A percentile compares a stretch with the other conserved stretches of the same genome.
These are phyloP conservation scores for Hylomyscus alleni DNA, from an alignment of 2,797 vertebrate species.

Conservation along the genomic window DNA sequence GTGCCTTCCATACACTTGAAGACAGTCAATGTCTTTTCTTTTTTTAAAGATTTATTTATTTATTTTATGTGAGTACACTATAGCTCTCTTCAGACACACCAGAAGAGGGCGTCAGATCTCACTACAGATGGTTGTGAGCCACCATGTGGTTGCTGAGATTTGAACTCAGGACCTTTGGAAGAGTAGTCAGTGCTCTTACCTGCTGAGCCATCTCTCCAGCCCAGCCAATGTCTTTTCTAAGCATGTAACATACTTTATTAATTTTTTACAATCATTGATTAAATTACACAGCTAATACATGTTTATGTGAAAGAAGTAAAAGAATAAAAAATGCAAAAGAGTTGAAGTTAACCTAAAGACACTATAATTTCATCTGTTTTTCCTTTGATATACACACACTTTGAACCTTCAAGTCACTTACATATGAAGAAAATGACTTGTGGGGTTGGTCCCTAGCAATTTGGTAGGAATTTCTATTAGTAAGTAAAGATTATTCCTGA, in stretches of 20 bases:
- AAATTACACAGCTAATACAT: constrained; percentile 45
- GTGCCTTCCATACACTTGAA: constrained; percentile 15
- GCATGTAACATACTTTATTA: neutral
- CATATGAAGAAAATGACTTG: neutral
- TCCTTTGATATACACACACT: neutral
- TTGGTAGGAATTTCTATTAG: neutral
- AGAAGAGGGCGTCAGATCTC: no score
- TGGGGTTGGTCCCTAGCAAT: neutral
- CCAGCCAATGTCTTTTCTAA: neutral
- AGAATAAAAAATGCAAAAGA: constrained; percentile 30
- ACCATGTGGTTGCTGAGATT: no score
- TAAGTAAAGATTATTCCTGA: neutral
- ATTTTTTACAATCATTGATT: constrained; percentile 33
- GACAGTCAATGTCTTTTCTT: neutral
- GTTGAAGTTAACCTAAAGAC: constrained; percentile 24
- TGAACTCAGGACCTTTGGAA: no score
- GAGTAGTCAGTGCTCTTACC: no score
- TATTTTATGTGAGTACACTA: no score
- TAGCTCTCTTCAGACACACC: no score
- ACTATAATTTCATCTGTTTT: constrained; percentile 40
- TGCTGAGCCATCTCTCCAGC: no score
- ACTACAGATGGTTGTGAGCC: no score
- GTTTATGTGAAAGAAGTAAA: constrained; percentile 24
- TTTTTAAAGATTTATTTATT: no score
- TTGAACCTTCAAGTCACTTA: constrained; percentile 49